These are phyloP conservation scores for Notodonta ziczac DNA, from an alignment of 2,888 invertebrate species.

Conservation along the genomic window DNA sequence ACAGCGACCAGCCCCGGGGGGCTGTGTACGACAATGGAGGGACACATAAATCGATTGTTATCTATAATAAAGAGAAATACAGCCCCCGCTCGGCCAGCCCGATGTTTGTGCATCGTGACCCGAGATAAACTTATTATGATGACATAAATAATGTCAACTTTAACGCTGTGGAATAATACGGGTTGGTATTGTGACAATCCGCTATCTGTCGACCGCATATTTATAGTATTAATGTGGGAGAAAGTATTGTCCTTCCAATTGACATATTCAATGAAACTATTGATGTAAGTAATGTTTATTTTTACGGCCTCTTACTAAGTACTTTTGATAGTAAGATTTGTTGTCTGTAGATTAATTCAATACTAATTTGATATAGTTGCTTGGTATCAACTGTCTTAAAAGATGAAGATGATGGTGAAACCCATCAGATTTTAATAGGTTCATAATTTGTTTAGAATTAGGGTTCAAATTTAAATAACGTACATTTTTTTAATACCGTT, in stretches of 20 bases:
- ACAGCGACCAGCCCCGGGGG: conserved; percentile 55
- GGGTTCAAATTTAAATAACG: too few relatives aligned
- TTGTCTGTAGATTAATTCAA: too few relatives aligned
- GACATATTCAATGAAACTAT: background rate
- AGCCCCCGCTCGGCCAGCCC: conserved; percentile 47
- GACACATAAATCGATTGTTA: conserved; percentile 51
- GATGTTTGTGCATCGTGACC: conserved; percentile 74
- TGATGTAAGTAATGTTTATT: too few relatives aligned
- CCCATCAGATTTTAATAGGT: too few relatives aligned
- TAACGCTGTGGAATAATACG: conserved; percentile 73
- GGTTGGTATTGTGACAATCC: conserved; percentile 38
- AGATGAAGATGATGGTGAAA: too few relatives aligned
- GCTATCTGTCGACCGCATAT: conserved; percentile 27
- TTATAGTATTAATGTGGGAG: conserved; percentile 19
- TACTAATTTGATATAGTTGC: too few relatives aligned
- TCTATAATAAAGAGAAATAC: conserved; percentile 52
- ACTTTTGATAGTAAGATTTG: too few relatives aligned
- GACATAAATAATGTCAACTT: conserved; percentile 70
- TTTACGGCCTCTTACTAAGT: too few relatives aligned
- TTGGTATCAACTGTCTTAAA: too few relatives aligned
- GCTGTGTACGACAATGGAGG: conserved; percentile 44
- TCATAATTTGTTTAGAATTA: too few relatives aligned
- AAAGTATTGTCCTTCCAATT: background rate
- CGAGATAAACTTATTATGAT: conserved; percentile 79
- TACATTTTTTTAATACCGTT: too few relatives aligned